Evolutionary conservation across 2,888 invertebrate genomes (phyloP).

Genomic region (Netelia virgata): DNA sequence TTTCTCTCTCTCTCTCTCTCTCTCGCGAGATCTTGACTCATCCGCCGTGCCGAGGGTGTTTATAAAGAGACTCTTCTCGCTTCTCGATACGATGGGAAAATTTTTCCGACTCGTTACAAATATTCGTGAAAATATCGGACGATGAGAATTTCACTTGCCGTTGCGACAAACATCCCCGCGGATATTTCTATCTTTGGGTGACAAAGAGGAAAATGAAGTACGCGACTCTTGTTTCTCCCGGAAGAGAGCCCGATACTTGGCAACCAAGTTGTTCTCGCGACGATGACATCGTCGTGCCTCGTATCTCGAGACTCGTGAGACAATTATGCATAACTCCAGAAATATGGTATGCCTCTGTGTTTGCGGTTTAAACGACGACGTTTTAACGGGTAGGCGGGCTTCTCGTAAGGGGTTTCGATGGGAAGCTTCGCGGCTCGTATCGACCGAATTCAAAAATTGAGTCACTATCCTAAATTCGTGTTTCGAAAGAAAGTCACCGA

Average conservation of each 20-base stretch:
- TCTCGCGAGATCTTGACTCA: conserved; percentile 81
- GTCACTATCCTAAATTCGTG: conserved; percentile 59
- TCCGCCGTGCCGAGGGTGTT: conserved; percentile 77
- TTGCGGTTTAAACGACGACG: not conserved
- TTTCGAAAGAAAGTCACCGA: conserved; percentile 59
- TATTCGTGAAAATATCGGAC: too few species aligned
- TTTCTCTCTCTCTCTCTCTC: conserved; percentile 54
- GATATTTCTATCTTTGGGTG: conserved; percentile 28
- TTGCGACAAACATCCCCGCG: not conserved
- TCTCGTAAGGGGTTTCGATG: too few species aligned
- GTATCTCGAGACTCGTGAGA: conserved; percentile 52
- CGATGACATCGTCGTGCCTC: conserved; percentile 60
- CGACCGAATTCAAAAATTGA: conserved; percentile 58
- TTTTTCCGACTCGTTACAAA: not conserved
- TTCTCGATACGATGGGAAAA: conserved; percentile 66
- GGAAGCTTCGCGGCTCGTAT: not conserved
- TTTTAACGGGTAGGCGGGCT: not conserved
- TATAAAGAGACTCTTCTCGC: conserved; percentile 79
- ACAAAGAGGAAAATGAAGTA: conserved; percentile 27
- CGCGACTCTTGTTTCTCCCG: conserved; percentile 54
- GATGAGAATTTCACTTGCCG: too few species aligned
- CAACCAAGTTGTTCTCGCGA: conserved; percentile 51
- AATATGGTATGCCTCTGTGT: conserved; percentile 53
- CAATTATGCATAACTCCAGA: conserved; percentile 69
- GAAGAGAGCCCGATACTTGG: conserved; percentile 65